Conservation (phyloP, 2,888 invertebrate species). For the Heliconius sara region DNA sequence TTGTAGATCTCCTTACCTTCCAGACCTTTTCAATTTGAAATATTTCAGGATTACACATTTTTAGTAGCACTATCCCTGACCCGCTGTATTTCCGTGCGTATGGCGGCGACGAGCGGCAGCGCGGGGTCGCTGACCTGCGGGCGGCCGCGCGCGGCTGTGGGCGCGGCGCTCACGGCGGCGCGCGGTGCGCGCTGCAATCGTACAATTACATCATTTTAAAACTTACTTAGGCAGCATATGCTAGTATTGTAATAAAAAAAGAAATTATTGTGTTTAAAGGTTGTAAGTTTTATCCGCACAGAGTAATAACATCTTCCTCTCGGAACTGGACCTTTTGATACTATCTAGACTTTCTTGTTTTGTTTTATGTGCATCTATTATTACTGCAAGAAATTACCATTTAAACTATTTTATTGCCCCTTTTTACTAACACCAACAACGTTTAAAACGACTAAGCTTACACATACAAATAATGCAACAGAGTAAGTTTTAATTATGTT, state of each 20-base stretch:
- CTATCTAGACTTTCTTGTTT: too few species aligned
- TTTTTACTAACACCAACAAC: too few species aligned
- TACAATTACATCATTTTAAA: neutral
- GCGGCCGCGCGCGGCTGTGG: conserved; percentile 84
- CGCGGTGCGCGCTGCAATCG: neutral
- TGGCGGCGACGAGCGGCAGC: conserved; percentile 92
- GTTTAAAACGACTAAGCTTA: too few species aligned
- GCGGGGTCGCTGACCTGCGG: conserved; percentile 88
- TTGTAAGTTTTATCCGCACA: too few species aligned
- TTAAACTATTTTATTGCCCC: too few species aligned
- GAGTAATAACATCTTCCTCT: too few species aligned
- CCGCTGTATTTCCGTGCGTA: conserved; percentile 88
- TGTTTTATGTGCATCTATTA: too few species aligned
- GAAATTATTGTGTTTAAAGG: too few species aligned
- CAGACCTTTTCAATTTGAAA: neutral
- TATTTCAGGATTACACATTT: neutral
- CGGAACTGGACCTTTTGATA: too few species aligned
- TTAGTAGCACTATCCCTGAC: conserved; percentile 66
- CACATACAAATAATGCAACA: too few species aligned
- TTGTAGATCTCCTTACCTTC: neutral
- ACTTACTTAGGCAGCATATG: neutral
- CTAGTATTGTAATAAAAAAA: neutral
- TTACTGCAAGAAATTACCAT: too few species aligned
- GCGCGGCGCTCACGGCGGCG: conserved; percentile 62
- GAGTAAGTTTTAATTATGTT: too few species aligned